Base-by-base conservation (phyloP, 2,888 invertebrate species). In the Thymelicus sylvestris region DNA sequence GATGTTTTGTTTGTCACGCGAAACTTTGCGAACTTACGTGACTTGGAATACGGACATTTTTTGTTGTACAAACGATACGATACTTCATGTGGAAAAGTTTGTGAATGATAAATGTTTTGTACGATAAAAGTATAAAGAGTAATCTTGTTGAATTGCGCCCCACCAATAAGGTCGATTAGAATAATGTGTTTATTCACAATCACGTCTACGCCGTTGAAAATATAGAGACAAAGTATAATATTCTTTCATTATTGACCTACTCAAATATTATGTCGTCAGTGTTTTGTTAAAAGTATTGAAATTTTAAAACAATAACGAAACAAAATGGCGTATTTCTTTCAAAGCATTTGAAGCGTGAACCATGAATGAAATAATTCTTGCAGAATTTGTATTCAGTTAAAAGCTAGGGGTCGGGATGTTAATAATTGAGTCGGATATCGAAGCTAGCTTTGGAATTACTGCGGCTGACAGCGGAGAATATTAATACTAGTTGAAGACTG, bases 1-100 rank as follows among this genome's bases (percentile, higher is more conserved):
- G 78, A 78, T 77, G 78, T 80, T 81, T 80, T 80, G 81, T 83
- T 81, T 80, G 81, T 82, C 81, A 80, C 76, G 76, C 77, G 74
- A 78, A 79, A 82, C 75, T 85, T 83, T 77, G 64, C 76, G 70
- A 79, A 82, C 79, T 81, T 80, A 80, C 79, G 76, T 80, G 80
- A 82, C 74, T 59, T 64, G 68, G 71, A 66, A 62, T 48, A 66
- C 67, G 57, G 50, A 60, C 59, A 67, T 75, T 75, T 75, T 72
- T 71, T 72, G 72, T 69, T 74, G 48, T 41, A 47, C 64, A 59
- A 48, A 39, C 69, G 59, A 69, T 50, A 69, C 64, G 59, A 64
- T 31, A 64, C 63, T 63, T 69, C 57, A 38, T 57, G 31, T 12
- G 50, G 38, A 19, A 57, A 68, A 68, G 12, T 68, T 62, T 63